Base-by-base conservation (phyloP, 2,113 vertebrate genomes). In the Semicossyphus pulcher region DNA sequence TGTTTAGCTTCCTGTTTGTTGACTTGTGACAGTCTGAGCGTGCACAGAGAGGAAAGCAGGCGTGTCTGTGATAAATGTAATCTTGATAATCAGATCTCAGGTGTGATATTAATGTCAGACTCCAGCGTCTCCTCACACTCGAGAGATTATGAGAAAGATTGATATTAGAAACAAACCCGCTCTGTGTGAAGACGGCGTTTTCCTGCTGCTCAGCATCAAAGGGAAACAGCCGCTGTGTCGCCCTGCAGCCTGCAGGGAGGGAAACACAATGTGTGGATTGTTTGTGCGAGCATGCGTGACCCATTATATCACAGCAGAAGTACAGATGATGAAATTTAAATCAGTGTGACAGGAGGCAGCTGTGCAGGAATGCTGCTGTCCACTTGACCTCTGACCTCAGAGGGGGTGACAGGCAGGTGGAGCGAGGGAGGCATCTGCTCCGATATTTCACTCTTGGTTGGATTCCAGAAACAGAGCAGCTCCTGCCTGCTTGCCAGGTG, bases 351-450 rank as follows among this genome's bases (percentile, higher is more conserved):
- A 82, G 81, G 29, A 63, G 41, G 54, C 82, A 84, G 69, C 81
- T 84, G 78, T 47, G 49, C 59, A 65, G 25, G 72, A 82, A 72
- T 57, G 72, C 56, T 57, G 36, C 51, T 52, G 72, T 86, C 78
- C 72, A 66, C 51, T 79, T 83, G 80, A 91, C 70, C 89, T 79
- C 69, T 91, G 86, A 47, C 83, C 90, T 72, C 20, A 71, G 62
- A 49, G 41, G 61, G 72, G 74, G 51, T 68, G 72, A 66, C 65
- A 54, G 76, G 23, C 66, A 71, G 72, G 31, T n/a, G 2, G 31
- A 39, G 67, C 32, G 59, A 51, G 44, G 36, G 54, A 83, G 68
- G 77, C 89, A 91, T 84, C 86, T 89, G 91, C 41, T 75, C 60
- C 42, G 58, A 82, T 86, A 76, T 80, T 83, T 84, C 67, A 58